Evolutionary conservation across 2,113 vertebrate species (phyloP), one percentile per base, ranked within the genome.

Genomic region (Peromyscus leucopus): DNA sequence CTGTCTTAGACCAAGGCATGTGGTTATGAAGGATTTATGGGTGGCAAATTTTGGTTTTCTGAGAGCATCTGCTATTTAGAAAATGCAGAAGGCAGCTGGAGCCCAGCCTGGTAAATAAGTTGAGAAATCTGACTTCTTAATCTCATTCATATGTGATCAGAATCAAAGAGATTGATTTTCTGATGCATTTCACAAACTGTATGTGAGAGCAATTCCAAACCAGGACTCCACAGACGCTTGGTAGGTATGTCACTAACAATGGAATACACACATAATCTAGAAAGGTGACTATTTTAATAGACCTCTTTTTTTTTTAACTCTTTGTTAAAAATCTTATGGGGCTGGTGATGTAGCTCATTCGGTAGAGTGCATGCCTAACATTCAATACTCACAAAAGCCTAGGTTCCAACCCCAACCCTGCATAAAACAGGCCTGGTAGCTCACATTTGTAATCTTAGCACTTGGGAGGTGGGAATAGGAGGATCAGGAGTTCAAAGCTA

Each of bases 11-110:
- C 84, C 67, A 96, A 96, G 65, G 89, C 94, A 96, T 96, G 97
- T 94, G 96, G 96, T 97, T 97, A 95, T 95, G 92, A 97, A 96
- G 91, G 92, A 97, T 96, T 96, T 98, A 96, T 94, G 97, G 90
- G 92, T 94, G 80, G 90, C 88, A 96, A 96, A 96, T 67, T 96
- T 96, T 65, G 95, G 92, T 96, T 96, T 97, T 97, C 93, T 75
- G 93, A 96, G 95, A 90, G 91, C 59, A 97, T 93, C 78, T 97
- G 95, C 85, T 96, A 95, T 97, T 96, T 93, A 93, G 95, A 98
- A 97, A 97, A 95, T 87, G 89, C 88, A 92, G 89, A 98, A 97
- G 76, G 96, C 96, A 96, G 92, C 92, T 97, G 96, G 95, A 96
- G 65, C 63, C 84, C 75, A 95, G 92, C 86, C 93, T 97, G 57